Evolutionary conservation across 2,888 invertebrate genomes (phyloP), one percentile per base, ranked within the genome.

Genomic region (Andrena hattorfiana): DNA sequence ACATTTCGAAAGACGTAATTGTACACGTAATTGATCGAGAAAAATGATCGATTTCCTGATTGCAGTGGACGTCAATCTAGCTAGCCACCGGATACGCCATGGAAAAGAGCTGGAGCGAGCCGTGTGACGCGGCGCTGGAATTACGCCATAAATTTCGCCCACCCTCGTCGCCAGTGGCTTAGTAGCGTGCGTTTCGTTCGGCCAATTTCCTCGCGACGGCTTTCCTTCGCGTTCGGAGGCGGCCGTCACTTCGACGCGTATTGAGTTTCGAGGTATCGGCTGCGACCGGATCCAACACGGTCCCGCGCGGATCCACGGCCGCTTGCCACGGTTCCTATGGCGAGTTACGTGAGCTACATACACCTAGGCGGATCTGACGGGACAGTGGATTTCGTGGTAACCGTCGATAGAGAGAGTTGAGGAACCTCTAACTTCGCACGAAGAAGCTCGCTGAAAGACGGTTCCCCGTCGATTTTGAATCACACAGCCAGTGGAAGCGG

Each of bases 201-300:
- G 66, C 78, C 87, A 90, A 90, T 90, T 90, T 90, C 89, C 89
- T 86, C 87, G 81, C 85, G 83, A 83, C 85, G 83, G 89, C 90
- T 90, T 90, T 90, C 90, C 87, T 86, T 80, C 75, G 66, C 75
- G 75, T 67, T 81, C 85, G 79, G 28, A 49, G 81, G 63, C 77
- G 68, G 63, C 81, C 26, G 54, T 35, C 71, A 84, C 83, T 63
- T 77, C 83, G 60, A 59, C 66, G 42, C 49, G 71, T 76, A 59
- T 70, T 49, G 23, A 20, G 54, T 70, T 78, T 68, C 60, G 74
- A 56, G 16, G 66, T 70, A 28, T 62, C 59, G 64, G 20, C 35
- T 23, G 7, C 26, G 6, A n/a, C 42, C 48, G 30, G 56, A 26
- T 26, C 28, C 6, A 13, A 10, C 5, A 10, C 54, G 23, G 28